phyloP scores from a whole-genome alignment of 2,888 invertebrate genomes.

The Agapostemon virescens region DNA sequence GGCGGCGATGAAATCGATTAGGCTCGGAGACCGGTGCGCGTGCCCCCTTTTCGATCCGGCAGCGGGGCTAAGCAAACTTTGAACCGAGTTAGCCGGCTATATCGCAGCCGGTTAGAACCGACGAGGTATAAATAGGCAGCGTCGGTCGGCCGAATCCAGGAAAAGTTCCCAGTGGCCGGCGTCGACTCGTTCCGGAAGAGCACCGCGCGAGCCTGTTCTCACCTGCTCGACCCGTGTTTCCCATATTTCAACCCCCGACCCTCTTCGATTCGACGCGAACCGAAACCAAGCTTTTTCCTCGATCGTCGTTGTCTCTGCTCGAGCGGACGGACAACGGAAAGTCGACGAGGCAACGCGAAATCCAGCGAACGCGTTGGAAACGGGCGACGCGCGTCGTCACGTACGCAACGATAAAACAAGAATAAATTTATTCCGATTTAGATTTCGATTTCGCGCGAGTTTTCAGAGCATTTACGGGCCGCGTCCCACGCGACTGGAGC shows the following conservation, averaged over 20 bases:
- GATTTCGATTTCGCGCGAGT: no score
- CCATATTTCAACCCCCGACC: background rate
- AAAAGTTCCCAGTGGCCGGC: constrained; percentile 51
- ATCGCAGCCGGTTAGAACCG: constrained; percentile 46
- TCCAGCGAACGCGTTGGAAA: no score
- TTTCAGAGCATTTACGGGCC: no score
- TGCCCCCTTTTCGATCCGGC: constrained; percentile 43
- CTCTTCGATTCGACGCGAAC: background rate
- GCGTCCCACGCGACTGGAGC: no score
- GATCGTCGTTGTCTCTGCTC: no score
- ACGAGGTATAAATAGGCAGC: constrained; percentile 61
- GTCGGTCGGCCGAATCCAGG: constrained; percentile 59
- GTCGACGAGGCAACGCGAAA: no score
- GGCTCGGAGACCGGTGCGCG: background rate
- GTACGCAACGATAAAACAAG: no score
- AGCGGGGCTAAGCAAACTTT: constrained; percentile 32
- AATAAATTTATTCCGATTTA: no score
- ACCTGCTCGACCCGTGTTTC: constrained; percentile 1
- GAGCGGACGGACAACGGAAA: no score
- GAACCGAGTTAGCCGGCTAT: constrained; percentile 26
- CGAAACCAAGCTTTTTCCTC: background rate
- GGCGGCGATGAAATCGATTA: constrained; percentile 41
- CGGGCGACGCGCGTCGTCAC: no score
- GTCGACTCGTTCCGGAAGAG: constrained; percentile 28
- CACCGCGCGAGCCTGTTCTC: constrained; percentile 8